Conservation (phyloP, 2,888 invertebrate genomes). For the Itoplectis maculator region DNA sequence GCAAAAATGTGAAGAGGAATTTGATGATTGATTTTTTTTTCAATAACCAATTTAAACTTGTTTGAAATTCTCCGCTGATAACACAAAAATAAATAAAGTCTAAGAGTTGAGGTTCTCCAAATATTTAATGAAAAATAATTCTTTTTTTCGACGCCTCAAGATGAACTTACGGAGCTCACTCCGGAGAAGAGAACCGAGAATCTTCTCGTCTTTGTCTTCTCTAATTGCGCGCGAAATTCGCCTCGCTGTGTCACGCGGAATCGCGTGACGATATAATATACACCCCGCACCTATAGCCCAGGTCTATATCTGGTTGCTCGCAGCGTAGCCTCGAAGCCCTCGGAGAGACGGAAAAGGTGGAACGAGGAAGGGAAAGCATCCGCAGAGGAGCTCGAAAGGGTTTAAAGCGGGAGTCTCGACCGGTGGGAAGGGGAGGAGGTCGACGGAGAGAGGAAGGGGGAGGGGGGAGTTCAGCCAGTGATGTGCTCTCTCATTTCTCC, state of each 20-base stretch:
- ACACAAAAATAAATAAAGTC: background rate
- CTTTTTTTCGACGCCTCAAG: background rate
- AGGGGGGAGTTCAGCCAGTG: constrained; percentile 64
- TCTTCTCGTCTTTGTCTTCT: constrained; percentile 64
- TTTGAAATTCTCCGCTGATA: too few species aligned
- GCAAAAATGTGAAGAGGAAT: background rate
- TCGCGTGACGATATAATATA: constrained; percentile 74
- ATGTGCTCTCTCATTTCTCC: constrained; percentile 73
- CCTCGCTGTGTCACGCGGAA: constrained; percentile 71
- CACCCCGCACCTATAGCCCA: constrained; percentile 55
- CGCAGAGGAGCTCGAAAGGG: constrained; percentile 39
- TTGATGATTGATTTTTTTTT: too few species aligned
- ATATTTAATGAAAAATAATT: background rate
- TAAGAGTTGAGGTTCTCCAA: too few species aligned
- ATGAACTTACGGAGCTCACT: background rate
- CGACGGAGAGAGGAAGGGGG: constrained; percentile 1
- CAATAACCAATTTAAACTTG: too few species aligned
- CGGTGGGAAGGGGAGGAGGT: constrained; percentile 29
- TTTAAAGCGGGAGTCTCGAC: constrained; percentile 37
- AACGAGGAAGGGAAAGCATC: constrained; percentile 35
- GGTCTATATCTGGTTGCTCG: constrained; percentile 31
- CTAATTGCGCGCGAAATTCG: constrained; percentile 82
- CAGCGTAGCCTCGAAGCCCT: constrained; percentile 38
- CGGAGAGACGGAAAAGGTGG: constrained; percentile 41
- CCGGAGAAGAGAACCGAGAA: constrained; percentile 7